Evolutionary conservation across 2,888 invertebrate species (phyloP), one percentile per base, ranked within the genome.

Genomic region (Teleiodes luculella): DNA sequence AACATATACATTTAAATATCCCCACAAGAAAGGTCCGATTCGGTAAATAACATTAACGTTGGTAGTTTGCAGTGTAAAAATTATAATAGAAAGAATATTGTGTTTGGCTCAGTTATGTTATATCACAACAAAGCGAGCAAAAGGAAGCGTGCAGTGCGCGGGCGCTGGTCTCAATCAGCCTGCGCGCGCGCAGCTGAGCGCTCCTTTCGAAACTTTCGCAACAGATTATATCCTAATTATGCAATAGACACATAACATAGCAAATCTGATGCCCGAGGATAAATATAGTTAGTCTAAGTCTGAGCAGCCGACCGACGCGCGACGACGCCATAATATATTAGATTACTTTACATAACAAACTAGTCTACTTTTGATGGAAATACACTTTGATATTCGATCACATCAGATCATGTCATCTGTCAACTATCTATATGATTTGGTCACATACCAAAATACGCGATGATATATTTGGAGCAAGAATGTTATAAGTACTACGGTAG

Each of bases 131-230:
- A 52, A 39, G 48, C 37, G 54, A 57, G 57, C 56, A 55, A 54
- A 50, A 56, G 56, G 53, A 58, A 56, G 54, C 54, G 8, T 28
- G 51, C 30, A 33, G 30, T 28, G 28, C 47, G 16, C 52, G 48
- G 33, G 39, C 8, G 11, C 39, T 8, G 24, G 36, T 16, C 14
- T 16, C 24, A 6, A 24, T 24, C 24, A 24, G 39, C 7, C 14
- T 10, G 31, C 39, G 30, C 31, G 14, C 20, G 18, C 48, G n/a
- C 50, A 33, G 36, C 36, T 52, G 53, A 35, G 28, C 31, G 28
- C 52, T 41, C 18, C 53, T 56, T 56, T 57, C 55, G 41, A 54
- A 56, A 53, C 33, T 60, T 60, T 60, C 53, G 55, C 57, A 58
- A 58, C 45, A 14, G 55, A 55, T 52, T 51, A 54, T 52, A 55